These are phyloP conservation scores for Barnardius zonarius DNA, from an alignment of 2,113 vertebrate genomes.

Conservation along the genomic window DNA sequence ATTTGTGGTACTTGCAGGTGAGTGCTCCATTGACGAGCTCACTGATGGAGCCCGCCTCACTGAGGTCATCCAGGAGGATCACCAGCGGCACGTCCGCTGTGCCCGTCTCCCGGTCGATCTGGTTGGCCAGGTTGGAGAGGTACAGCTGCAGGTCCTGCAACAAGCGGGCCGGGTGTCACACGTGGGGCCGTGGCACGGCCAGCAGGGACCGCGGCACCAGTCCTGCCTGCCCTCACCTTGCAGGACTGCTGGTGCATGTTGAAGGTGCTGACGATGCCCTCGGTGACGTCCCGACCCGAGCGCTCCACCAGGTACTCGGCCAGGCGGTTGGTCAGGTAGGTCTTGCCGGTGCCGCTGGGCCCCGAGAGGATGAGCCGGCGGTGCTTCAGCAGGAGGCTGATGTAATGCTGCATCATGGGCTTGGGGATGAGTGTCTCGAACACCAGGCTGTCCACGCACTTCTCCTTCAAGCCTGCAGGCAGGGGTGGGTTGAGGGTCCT, in stretches of 20 bases:
- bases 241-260: conserved; percentile 96
- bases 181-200: fast-evolving
- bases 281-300: conserved; percentile 78
- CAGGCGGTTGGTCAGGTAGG: conserved; percentile 89
- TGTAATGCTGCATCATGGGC: conserved; percentile 97
- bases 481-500: neutral
- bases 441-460: conserved; percentile 91
- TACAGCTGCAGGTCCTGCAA: conserved; percentile 91
- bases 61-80: conserved; percentile 91
- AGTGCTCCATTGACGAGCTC: conserved; percentile 93
- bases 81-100: conserved; percentile 86
- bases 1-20: conserved; percentile 98
- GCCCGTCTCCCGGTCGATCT: conserved; percentile 88
- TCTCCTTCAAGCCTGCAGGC: conserved; percentile 85
- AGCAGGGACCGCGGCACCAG: fast-evolving
- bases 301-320: conserved; percentile 91
- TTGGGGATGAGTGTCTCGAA: conserved; percentile 95
- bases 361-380: conserved; percentile 90
- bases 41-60: conserved; percentile 84
- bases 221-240: conserved; percentile 76
- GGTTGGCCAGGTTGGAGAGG: conserved; percentile 92
- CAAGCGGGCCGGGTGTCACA: fast-evolving
- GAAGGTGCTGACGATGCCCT: conserved; percentile 85
- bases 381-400: conserved; percentile 92
- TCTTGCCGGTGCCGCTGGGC: conserved; percentile 94